Evolutionary conservation across 2,113 vertebrate genomes (phyloP), one percentile per base, ranked within the genome.

Genomic region (Chlorodrepanis virens): DNA sequence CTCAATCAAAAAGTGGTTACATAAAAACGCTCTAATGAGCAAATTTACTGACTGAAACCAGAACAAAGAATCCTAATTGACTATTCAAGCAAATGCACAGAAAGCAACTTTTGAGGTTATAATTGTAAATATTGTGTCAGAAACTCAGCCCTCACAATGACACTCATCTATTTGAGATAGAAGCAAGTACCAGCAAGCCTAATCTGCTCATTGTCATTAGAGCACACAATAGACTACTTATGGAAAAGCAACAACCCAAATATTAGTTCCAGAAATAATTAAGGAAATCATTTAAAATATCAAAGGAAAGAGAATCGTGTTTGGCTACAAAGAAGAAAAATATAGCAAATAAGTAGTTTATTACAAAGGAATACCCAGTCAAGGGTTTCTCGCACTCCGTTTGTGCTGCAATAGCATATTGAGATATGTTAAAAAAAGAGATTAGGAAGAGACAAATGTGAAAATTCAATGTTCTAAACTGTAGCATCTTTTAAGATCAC

Each of bases 111-210:
- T n/a, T 70, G 65, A 56, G 52, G 82, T 85, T 87, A 53, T 87
- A 96, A 87, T 33, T 82, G 93, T 78, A 94, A 97, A 94, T 91
- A 94, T 79, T 95, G 56, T 92, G 80, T 89, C 83, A 95, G 83
- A 94, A 97, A 79, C 39, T 86, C 76, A 89, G 27, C 33, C 50
- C 27, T 87, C 37, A 60, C 40, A 78, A 65, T 54, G 74, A 72
- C 78, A 61, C 6, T 91, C 16, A 3, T 74, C 72, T 72, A 53
- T 91, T 87, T 95, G 40, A 76, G 75, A 87, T 3, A 67, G 70
- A 95, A 76, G 15, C 61, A 84, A 93, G 52, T 52, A 84, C 47
- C 57, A 87, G 78, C 60, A 89, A 89, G 60, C 37, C 24, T 94
- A 75, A 94, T 94, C 44, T 87, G 69, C 47, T 93, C 77, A 82